A percentile compares a stretch with the other conserved stretches of the same genome.
These are phyloP conservation scores for Plodia interpunctella DNA, from an alignment of 1,140 invertebrate species.

Conservation along the genomic window DNA sequence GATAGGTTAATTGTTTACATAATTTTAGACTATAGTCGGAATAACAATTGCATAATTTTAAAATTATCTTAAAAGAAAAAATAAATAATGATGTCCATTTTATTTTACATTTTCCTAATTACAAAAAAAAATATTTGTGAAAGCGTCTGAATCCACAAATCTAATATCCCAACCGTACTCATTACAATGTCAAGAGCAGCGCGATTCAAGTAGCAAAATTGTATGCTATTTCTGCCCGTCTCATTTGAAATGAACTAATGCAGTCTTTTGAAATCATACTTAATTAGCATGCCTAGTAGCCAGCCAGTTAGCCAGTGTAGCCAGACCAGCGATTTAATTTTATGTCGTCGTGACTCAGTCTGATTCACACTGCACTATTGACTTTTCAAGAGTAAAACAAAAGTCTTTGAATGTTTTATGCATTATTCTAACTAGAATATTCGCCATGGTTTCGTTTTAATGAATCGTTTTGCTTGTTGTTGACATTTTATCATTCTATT, in stretches of 20 bases:
- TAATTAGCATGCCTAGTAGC: conserved; percentile 29
- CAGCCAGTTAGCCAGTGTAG: too few relatives aligned
- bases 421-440: neutral
- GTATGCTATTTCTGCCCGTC: conserved; percentile 11
- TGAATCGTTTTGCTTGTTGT: too few relatives aligned
- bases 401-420: conserved; percentile 12
- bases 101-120: too few relatives aligned
- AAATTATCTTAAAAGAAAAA: neutral
- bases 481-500: too few relatives aligned
- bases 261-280: conserved; percentile 21
- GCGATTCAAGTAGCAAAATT: neutral
- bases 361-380: conserved; percentile 29
- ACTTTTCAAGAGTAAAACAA: conserved; percentile 23
- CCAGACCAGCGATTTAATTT: conserved; percentile 26
- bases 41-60: neutral
- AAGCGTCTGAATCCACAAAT: neutral
- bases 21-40: neutral
- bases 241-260: conserved; percentile 5
- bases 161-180: neutral
- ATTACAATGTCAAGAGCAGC: neutral
- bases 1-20: too few relatives aligned
- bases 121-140: too few relatives aligned
- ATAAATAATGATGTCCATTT: neutral
- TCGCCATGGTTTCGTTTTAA: neutral
- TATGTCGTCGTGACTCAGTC: conserved; percentile 22